Evolutionary conservation across 2,113 vertebrate genomes (phyloP).

Genomic region (Psophia crepitans): DNA sequence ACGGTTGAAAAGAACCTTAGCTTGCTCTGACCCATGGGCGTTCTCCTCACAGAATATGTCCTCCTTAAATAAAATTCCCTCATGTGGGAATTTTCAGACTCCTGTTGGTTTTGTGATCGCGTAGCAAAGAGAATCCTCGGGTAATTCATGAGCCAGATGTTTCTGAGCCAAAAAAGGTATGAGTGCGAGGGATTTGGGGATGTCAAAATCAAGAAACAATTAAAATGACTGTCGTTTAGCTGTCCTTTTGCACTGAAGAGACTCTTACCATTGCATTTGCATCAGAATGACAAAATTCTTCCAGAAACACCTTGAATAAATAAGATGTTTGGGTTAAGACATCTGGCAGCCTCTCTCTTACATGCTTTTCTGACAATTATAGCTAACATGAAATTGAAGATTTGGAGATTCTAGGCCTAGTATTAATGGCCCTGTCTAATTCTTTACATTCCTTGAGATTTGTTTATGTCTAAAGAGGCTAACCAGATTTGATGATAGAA

Average conservation of each 20-base stretch:
- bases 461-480: background rate
- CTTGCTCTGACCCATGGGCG: background rate
- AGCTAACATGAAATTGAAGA: background rate
- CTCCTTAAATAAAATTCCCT: background rate
- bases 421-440: slow-evolving; percentile 4
- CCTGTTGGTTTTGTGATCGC: background rate
- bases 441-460: slow-evolving; percentile 27
- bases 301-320: background rate
- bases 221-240: background rate
- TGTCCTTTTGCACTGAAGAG: background rate
- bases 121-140: background rate
- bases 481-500: background rate
- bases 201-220: background rate
- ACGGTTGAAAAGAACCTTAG: background rate
- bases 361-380: background rate
- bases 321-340: background rate
- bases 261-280: background rate
- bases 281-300: background rate
- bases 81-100: background rate
- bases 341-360: background rate
- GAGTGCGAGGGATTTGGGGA: background rate
- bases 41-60: background rate
- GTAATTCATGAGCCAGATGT: background rate
- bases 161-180: background rate
- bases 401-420: background rate